Conservation (phyloP, 1,140 invertebrate species). For the Paracyclopina nana region DNA sequence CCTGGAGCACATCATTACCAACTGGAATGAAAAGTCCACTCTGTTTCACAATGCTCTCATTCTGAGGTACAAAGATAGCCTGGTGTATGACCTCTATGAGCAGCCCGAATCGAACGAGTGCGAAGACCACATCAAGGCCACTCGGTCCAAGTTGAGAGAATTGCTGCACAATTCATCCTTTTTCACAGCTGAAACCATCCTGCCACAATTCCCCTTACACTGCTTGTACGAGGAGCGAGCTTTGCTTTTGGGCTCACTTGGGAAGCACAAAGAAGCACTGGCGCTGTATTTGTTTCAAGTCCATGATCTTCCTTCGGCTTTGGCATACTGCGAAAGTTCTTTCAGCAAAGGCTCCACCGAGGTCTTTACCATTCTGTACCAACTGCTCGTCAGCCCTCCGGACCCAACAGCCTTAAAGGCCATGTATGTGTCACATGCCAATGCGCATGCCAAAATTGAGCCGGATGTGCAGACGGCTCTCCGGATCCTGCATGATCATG, state of each 20-base stretch:
- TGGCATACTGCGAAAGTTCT: constrained; percentile 52
- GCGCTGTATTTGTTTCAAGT: constrained; percentile 67
- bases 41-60: constrained; percentile 77
- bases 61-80: constrained; percentile 55
- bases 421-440: constrained; percentile 26
- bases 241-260: constrained; percentile 66
- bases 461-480: constrained; percentile 57
- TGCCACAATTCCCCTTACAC: constrained; percentile 55
- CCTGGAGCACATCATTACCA: constrained; percentile 74
- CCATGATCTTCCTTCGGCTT: constrained; percentile 55
- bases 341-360: constrained; percentile 24
- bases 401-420: constrained; percentile 33
- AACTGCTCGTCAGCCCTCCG: constrained; percentile 36
- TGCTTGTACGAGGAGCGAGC: constrained; percentile 76
- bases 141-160: not conserved
- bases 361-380: constrained; percentile 29
- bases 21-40: constrained; percentile 65
- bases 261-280: constrained; percentile 69
- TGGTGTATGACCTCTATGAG: constrained; percentile 19
- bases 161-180: not conserved
- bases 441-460: constrained; percentile 27
- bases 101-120: not conserved
- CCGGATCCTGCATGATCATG: constrained; percentile 53
- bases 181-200: not conserved
- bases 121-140: not conserved